Conservation (phyloP, 2,113 vertebrate genomes). For the Pelobates fuscus region DNA sequence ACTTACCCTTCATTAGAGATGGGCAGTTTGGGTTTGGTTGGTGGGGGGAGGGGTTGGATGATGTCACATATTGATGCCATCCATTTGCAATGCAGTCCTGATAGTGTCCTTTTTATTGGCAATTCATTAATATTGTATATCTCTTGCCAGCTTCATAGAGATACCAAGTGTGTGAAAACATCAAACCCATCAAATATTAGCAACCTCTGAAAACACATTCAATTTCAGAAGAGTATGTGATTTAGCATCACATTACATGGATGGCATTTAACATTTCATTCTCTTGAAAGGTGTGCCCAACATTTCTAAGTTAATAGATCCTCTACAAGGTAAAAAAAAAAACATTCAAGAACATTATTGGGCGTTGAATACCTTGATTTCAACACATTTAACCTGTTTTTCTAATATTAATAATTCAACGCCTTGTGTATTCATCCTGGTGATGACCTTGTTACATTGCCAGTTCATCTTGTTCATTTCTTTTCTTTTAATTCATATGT, state of each 20-base stretch:
- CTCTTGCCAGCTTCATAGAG: no score
- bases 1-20: no score
- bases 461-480: not conserved
- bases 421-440: not conserved
- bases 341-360: not conserved
- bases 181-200: no score
- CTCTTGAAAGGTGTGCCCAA: not conserved
- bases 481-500: not conserved
- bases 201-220: no score
- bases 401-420: not conserved
- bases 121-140: no score
- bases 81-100: no score
- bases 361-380: not conserved
- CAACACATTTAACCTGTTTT: constrained; percentile 5
- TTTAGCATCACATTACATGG: not conserved
- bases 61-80: no score
- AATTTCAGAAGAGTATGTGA: no score
- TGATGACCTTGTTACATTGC: not conserved
- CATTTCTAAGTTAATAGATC: constrained; percentile 6
- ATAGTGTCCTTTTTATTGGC: no score
- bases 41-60: no score
- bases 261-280: constrained; percentile 1
- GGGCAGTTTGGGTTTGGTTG: no score
- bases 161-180: no score
- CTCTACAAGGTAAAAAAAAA: not conserved